Evolutionary conservation across 2,888 invertebrate genomes (phyloP).

Genomic region (Trisateles emortualis): DNA sequence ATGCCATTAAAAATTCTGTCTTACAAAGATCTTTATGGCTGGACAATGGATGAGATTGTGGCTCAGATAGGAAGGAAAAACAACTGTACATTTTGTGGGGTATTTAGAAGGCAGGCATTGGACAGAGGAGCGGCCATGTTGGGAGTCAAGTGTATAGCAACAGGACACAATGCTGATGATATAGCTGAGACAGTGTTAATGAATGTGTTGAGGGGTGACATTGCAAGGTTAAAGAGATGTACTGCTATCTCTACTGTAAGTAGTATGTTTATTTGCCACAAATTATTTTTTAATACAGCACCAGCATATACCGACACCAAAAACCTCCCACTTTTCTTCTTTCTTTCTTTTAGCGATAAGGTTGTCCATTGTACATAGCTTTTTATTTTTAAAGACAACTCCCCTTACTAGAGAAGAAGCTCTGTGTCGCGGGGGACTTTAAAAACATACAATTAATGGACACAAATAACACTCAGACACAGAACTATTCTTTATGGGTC

Average conservation of each 20-base stretch:
- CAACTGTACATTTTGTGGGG: constrained; percentile 98
- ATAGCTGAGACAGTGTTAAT: constrained; percentile 99
- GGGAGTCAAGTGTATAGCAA: constrained; percentile 97
- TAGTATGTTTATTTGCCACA: constrained; percentile 6
- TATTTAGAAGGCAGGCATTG: constrained; percentile 97
- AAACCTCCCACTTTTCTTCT: too few species aligned
- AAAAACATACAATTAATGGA: too few species aligned
- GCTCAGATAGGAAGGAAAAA: constrained; percentile 94
- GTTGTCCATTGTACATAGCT: too few species aligned
- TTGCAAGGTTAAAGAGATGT: constrained; percentile 96
- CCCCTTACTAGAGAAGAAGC: too few species aligned
- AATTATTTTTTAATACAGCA: too few species aligned
- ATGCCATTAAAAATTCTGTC: constrained; percentile 98
- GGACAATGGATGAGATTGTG: constrained; percentile 99
- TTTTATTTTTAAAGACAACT: too few species aligned
- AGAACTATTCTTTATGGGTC: too few species aligned
- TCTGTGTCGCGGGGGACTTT: too few species aligned
- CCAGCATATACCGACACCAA: too few species aligned
- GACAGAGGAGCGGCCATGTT: constrained; percentile 97
- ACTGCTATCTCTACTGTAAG: constrained; percentile 95
- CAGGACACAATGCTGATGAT: constrained; percentile 99
- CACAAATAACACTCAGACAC: too few species aligned
- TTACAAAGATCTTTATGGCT: constrained; percentile 98
- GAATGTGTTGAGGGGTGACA: constrained; percentile 98
- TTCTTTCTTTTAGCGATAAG: too few species aligned